Percentiles rank a stretch among this genome's conserved stretches.
These are phyloP conservation scores for Tetranychus urticae DNA, from an alignment of 1,140 invertebrate genomes.

Conservation along the genomic window DNA sequence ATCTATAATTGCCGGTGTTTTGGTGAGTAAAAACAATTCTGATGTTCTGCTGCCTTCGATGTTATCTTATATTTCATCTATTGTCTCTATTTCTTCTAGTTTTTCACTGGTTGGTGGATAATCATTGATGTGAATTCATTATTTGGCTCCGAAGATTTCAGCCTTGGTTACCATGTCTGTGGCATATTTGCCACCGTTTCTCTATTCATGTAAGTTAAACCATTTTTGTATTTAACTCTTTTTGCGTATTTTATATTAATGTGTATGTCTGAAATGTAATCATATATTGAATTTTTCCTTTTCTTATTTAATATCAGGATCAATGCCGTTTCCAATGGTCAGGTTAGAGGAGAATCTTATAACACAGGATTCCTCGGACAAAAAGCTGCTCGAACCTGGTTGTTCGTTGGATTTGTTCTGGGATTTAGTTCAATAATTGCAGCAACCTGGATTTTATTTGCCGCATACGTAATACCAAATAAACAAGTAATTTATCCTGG, in stretches of 20 bases:
- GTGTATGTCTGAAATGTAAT: no score
- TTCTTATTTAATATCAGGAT: conserved; percentile 32
- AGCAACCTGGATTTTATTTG: conserved; percentile 83
- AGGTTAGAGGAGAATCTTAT: conserved; percentile 63
- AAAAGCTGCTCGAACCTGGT: conserved; percentile 65
- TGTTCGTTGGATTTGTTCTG: conserved; percentile 85
- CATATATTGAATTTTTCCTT: no score
- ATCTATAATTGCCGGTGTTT: conserved; percentile 50
- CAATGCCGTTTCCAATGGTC: conserved; percentile 84
- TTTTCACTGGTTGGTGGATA: conserved; percentile 91
- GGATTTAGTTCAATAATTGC: conserved; percentile 87
- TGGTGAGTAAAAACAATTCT: conserved; percentile 33
- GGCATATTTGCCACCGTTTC: conserved; percentile 81
- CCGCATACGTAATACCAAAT: conserved; percentile 24
- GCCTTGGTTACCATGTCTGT: conserved; percentile 65
- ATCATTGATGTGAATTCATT: conserved; percentile 75
- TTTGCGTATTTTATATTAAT: background rate
- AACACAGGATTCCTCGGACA: conserved; percentile 65
- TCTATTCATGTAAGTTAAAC: conserved; percentile 53
- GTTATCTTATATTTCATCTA: no score
- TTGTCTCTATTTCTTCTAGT: conserved; percentile 29
- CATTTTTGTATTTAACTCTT: background rate
- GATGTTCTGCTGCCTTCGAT: no score
- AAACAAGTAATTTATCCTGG: conserved; percentile 30
- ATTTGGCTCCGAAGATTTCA: conserved; percentile 35